Base-by-base conservation (phyloP, 2,888 invertebrate genomes). In the Hypsopygia costalis region DNA sequence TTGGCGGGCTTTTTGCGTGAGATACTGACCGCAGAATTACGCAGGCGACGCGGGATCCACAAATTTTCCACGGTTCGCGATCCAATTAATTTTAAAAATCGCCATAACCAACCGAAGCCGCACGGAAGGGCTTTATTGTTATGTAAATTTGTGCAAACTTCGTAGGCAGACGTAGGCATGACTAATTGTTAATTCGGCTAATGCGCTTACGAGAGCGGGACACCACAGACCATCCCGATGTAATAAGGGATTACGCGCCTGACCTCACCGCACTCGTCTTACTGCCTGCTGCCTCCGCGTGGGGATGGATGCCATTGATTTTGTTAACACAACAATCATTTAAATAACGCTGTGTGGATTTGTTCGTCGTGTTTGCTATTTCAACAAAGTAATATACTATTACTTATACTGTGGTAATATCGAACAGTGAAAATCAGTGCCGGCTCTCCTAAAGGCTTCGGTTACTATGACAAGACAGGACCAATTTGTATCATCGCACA, bases 121-220 rank as follows among this genome's bases (percentile, higher is more conserved):
- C 56, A 59, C 62, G 61, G 69, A 73, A 79, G 81, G 82, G 81
- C 74, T 75, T 78, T 80, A 83, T 88, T 88, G 87, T 88, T 81
- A 87, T 88, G 87, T 85, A 86, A 86, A 88, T 88, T 74, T 80
- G 79, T 73, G 83, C 81, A 81, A 86, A 87, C 82, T 86, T 81
- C 69, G 75, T 65, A 61, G 73, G 65, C 82, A 82, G 81, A 78
- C 82, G 69, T 74, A 74, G 85, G 81, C 86, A 80, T 85, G 88
- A 81, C 87, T 88, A 87, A 88, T 87, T 88, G 86, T 86, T 87
- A 85, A 87, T 87, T 85, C 83, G 76, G 69, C 62, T 85, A 86
- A 88, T 86, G 81, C 81, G 80, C 82, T 85, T 82, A 85, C 69
- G 60, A 67, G 66, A 69, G 71, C 60, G 72, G 72, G 65, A 69